Evolutionary conservation across 2,113 vertebrate species (phyloP), one percentile per base, ranked within the genome.

Genomic region (Amphilophus citrinellus): DNA sequence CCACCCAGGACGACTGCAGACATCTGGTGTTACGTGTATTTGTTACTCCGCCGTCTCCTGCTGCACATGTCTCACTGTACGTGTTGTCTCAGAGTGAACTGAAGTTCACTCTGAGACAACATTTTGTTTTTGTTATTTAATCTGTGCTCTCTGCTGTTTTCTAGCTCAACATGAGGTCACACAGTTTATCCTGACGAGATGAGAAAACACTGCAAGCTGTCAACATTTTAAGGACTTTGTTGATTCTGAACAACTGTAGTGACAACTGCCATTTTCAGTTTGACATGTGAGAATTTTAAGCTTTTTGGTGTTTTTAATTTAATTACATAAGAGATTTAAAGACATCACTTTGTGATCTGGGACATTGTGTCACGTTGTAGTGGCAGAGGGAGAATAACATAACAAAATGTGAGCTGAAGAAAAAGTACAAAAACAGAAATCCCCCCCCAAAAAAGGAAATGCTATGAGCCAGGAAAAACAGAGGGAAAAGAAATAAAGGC

Each of bases 1-100:
- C 77, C 61, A 1, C 60, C 82, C 63, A 61, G 75, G 83, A 62
- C 9, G 60, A 78, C 91, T 73, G 87, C 87, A 86, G 22, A 94
- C 93, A 94, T 94, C 92, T 95, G 95, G 80, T 92, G 90, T 93
- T 91, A 63, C 90, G 89, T 68, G 81, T 37, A 5, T 79, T 87
- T 66, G 37, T 85, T 71, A 2, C 85, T 80, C 75, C n/a, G 73
- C 79, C 3, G 5, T 77, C 56, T 89, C 84, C 66, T 11, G 79
- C 79, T 71, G 56, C 87, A 75, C 75, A 53, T 35, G 32, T 35
- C 32, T 39, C 2, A 39, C 37, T 39, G 37, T 39, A 9, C 37
- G 0, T 39, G 37, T 9, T 39, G 37, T 35, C 32, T 35, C 32
- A 2, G 32, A 7, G 32, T 35, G 32, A 35, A 35, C 32, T 35